Evolutionary conservation across 1,140 invertebrate genomes (phyloP).

Genomic region (Ooceraea biroi): DNA sequence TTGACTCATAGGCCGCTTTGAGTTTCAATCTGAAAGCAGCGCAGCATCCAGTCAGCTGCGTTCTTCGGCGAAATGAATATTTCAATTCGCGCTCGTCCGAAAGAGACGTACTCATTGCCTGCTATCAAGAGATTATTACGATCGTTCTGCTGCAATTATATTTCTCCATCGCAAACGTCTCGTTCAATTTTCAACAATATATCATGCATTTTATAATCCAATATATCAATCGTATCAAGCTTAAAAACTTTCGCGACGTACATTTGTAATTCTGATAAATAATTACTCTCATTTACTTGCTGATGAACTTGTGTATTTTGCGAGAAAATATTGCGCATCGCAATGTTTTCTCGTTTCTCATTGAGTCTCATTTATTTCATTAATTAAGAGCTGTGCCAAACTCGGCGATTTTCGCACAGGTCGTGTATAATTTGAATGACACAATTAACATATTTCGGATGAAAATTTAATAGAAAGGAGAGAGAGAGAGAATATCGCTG

Average conservation of each 20-base stretch:
- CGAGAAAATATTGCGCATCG: not conserved
- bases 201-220: not conserved
- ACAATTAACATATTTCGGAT: not conserved
- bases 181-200: not conserved
- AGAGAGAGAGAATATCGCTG: not conserved
- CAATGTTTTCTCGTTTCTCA: not conserved
- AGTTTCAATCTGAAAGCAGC: slow-evolving; percentile 26
- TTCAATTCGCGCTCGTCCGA: not conserved
- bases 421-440: not conserved
- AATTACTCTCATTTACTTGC: not conserved
- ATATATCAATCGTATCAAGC: not conserved
- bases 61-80: slow-evolving; percentile 40
- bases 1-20: slow-evolving; percentile 11
- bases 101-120: slow-evolving; percentile 42
- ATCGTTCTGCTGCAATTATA: too few species aligned
- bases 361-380: too few species aligned
- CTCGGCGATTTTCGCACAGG: not conserved
- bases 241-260: not conserved
- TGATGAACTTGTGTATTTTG: slow-evolving; percentile 1
- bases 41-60: not conserved
- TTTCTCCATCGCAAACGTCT: not conserved
- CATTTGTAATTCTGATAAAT: not conserved
- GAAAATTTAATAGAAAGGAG: too few species aligned
- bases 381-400: not conserved
- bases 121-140: slow-evolving; percentile 30